Conservation (phyloP, 2,113 vertebrate genomes). For the Conger conger region DNA sequence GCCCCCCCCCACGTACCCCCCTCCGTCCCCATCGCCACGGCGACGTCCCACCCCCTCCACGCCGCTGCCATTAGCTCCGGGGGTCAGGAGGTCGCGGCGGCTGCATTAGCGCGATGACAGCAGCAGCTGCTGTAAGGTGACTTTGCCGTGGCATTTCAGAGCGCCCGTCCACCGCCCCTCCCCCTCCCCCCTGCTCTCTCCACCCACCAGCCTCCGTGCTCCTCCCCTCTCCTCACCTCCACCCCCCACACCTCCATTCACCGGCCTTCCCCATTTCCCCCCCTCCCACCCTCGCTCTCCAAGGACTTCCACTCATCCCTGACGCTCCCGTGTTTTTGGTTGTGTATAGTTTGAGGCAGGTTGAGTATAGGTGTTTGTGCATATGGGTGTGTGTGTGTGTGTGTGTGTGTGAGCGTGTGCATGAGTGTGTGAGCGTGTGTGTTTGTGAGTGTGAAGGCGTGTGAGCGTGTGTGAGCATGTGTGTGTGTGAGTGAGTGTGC, state of each 20-base stretch:
- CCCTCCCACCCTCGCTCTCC: conserved; percentile 29
- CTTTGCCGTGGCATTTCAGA: conserved; percentile 14
- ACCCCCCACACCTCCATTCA: background rate
- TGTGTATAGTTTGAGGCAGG: background rate
- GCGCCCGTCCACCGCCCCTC: background rate
- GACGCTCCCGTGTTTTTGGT: background rate
- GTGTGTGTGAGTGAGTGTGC: conserved; percentile 9
- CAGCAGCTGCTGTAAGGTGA: conserved; percentile 41
- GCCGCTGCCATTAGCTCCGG: conserved; percentile 11
- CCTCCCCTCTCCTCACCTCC: conserved; percentile 6
- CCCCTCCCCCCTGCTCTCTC: background rate
- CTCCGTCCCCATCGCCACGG: conserved; percentile 24
- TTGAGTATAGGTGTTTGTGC: background rate
- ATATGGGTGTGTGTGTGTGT: background rate
- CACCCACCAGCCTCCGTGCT: background rate
- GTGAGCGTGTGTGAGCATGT: background rate
- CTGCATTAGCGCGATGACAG: conserved; percentile 31
- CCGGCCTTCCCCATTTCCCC: background rate
- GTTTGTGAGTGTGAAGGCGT: too few relatives aligned
- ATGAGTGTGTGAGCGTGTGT: conserved; percentile 19
- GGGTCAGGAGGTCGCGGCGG: conserved; percentile 10
- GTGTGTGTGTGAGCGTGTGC: background rate
- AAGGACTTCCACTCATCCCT: background rate
- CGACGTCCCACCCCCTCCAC: conserved; percentile 28
- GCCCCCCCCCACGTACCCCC: conserved; percentile 29